Base-by-base conservation (phyloP, 2,888 invertebrate species). In the Tenodera sinensis region DNA sequence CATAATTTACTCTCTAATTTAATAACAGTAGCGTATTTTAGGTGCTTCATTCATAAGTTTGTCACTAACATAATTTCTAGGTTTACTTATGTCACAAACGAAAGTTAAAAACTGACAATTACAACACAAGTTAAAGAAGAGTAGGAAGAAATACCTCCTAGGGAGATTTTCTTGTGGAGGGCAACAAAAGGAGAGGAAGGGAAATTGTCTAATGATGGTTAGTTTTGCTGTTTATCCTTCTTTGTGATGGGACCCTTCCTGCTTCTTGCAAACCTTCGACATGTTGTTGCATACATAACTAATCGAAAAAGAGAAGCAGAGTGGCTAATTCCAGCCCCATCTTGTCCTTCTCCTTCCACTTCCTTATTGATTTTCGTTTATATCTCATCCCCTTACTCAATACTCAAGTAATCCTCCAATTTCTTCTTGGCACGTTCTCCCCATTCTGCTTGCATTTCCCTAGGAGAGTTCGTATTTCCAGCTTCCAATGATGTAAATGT, bases 321-420 rank as follows among this genome's bases (percentile, higher is more conserved):
- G 89, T 86, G 83, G 85, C 89, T 89, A 89, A 89, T 89, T 89
- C 86, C 89, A 54, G 83, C 30, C 87, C 87, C 86, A 54, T 84
- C 83, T 83, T 82, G 83, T 81, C 82, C 85, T 71, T 71, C 30
- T 47, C 85, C 84, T 47, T 81, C 90, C 83, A 34, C 42, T 42
- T 71, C 54, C 84, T 84, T 88, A 89, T 90, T 90, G 90, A 90
- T 90, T 90, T 90, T 90, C 90, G 89, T 90, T 90, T 90, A 90
- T 90, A 89, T 90, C 89, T 90, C 87, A 86, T 87, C 84, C 84
- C 87, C 25, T 83, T 81, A 34, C 83, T 86, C 87, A 87, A 87
- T 83, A 83, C 34, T 87, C 20, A 71, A 71, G 87, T 90, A 90
- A 90, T 90, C 90, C 90, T 87, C 28, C 89, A 87, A 89, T 89